These are phyloP conservation scores for Parnassius orleans DNA, from an alignment of 2,888 invertebrate species.

Conservation along the genomic window DNA sequence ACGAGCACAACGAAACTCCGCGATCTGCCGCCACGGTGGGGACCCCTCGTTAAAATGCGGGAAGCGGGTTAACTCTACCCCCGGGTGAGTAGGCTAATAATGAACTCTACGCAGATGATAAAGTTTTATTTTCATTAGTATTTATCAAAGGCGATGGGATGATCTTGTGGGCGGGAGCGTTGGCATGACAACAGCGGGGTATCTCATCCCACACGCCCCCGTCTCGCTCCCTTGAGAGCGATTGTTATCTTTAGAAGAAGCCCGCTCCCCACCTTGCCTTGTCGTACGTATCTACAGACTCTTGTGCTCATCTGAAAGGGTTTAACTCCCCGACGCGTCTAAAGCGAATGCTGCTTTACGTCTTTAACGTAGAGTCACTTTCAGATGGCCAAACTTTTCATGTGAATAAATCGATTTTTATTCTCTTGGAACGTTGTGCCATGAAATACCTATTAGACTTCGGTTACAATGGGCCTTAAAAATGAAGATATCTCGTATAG, in stretches of 20 bases:
- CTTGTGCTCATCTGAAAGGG: constrained; percentile 68
- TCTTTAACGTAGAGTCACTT: constrained; percentile 32
- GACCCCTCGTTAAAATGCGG: constrained; percentile 56
- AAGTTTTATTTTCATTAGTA: constrained; percentile 73
- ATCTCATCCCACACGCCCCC: constrained; percentile 66
- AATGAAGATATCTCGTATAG: constrained; percentile 32
- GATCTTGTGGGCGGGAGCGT: constrained; percentile 73
- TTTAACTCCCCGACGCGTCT: constrained; percentile 46
- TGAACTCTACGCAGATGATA: constrained; percentile 70
- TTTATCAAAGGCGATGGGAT: constrained; percentile 61
- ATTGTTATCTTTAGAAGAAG: constrained; percentile 74
- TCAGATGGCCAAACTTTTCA: constrained; percentile 29
- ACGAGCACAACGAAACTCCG: constrained; percentile 41
- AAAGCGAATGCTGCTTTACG: constrained; percentile 46
- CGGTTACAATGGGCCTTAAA: constrained; percentile 34
- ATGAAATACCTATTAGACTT: constrained; percentile 26
- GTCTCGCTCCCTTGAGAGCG: constrained; percentile 57
- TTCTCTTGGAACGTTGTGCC: constrained; percentile 28
- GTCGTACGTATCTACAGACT: constrained; percentile 59
- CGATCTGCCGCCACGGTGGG: constrained; percentile 38
- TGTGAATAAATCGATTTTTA: constrained; percentile 49
- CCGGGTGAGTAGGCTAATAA: constrained; percentile 59
- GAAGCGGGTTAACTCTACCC: constrained; percentile 43
- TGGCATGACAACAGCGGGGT: constrained; percentile 66
- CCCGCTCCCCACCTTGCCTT: constrained; percentile 67